Base-by-base conservation (phyloP, 1,140 invertebrate species). In the Drosophila cardini region DNA sequence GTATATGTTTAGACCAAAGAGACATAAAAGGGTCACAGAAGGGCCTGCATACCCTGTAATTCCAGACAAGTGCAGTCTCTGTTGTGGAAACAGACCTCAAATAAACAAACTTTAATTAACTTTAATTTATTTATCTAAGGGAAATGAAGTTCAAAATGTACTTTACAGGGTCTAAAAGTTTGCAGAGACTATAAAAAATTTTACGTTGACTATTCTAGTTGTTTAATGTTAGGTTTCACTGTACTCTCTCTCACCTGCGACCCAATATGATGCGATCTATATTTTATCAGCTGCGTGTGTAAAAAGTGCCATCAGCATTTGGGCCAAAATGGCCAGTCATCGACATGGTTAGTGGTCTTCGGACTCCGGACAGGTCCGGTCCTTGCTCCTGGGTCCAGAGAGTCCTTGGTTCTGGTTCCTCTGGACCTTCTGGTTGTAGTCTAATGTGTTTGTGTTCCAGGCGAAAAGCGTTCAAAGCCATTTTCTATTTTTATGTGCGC, bases 401-500 rank as follows among this genome's bases (percentile, higher is more conserved):
- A 26, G 21, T 26, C 21, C 21, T 26, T 26, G 21, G 21, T 21
- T 21, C 4, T 21, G 21, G 21, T 4, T 26, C 21, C 21, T 3
- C 30, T 72, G 43, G 50, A 56, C 36, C 53, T 64, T 65, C 45
- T 53, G 76, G 50, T 81, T 57, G 69, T 65, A 58, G 74, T 82
- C 78, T 85, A 86, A 87, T 87, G 83, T 87, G 83, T 40, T 64
- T 57, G 72, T 84, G 80, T 80, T 48, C 71, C 65, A 57, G 77
- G 71, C 75, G 68, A 69, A 69, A 71, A 57, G 60, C 71, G 76
- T 76, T 87, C 73, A 74, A 67, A 78, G 85, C 85, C 80, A 89
- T 89, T 89, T 89, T 89, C 84, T 89, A 89, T 89, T 89, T 89
- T 89, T 89, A 89, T 89, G 84, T 84, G 84, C 77, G 84, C 84